Conservation (phyloP, 2,888 invertebrate genomes). For the Trachelus troglodyta region DNA sequence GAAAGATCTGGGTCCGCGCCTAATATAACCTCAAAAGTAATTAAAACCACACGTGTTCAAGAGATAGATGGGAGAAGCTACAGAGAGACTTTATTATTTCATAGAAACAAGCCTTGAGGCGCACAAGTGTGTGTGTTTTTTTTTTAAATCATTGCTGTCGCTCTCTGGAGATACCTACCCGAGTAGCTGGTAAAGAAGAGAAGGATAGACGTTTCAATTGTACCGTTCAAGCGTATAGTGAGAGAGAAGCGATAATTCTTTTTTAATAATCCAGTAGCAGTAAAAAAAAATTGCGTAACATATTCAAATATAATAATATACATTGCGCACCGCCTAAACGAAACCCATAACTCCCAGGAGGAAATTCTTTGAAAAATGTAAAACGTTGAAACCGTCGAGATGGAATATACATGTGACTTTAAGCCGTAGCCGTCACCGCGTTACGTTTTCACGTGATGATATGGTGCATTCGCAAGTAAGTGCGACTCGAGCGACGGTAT, state of each 20-base stretch:
- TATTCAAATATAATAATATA: neutral
- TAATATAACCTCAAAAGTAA: neutral
- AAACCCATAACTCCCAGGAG: neutral
- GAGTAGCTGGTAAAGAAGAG: too few species aligned
- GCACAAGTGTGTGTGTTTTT: too few species aligned
- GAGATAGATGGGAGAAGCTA: neutral
- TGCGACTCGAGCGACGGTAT: neutral
- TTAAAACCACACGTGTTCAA: neutral
- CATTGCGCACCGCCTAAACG: neutral
- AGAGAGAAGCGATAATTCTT: neutral
- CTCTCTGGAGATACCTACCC: too few species aligned
- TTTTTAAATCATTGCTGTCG: too few species aligned
- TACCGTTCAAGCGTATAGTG: fast-evolving
- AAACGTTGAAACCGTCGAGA: neutral
- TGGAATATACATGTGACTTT: neutral
- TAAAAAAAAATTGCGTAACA: neutral
- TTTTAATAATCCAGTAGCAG: neutral
- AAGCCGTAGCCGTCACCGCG: neutral
- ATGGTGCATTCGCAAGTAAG: neutral
- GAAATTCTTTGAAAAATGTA: neutral
- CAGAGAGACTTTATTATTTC: neutral
- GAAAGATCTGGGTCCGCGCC: neutral
- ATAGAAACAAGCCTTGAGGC: too few species aligned
- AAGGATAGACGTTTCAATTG: too few species aligned
- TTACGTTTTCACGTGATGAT: neutral